Conservation (phyloP, 1,140 invertebrate species). For the Drosophila ananassae region DNA sequence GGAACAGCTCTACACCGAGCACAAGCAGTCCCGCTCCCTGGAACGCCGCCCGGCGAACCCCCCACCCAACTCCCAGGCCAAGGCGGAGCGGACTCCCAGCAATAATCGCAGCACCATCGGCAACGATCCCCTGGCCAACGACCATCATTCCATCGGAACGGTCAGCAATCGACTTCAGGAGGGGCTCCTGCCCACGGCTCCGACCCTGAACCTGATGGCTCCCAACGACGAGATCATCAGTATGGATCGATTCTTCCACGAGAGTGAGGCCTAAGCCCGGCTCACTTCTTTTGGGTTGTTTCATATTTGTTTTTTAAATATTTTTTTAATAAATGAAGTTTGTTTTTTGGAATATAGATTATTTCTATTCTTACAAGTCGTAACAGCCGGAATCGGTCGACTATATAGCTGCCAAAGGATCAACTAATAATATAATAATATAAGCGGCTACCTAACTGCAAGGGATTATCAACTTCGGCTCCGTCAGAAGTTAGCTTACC, state of each 20-base stretch:
- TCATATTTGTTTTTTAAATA: background rate
- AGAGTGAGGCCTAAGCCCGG: constrained; percentile 48
- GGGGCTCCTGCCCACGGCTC: background rate
- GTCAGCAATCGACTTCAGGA: background rate
- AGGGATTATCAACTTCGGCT: no score
- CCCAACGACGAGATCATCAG: constrained; percentile 43
- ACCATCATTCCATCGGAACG: background rate
- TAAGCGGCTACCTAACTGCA: no score
- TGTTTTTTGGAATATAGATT: no score
- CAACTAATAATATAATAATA: no score
- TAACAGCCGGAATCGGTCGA: no score
- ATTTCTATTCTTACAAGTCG: no score
- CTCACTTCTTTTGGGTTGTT: background rate
- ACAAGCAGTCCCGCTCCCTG: background rate
- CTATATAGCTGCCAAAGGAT: no score
- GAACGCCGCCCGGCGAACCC: background rate
- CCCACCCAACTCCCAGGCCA: constrained; percentile 4
- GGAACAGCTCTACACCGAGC: constrained; percentile 43
- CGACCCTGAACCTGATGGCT: constrained; percentile 30
- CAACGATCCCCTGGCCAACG: background rate
- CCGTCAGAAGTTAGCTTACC: no score
- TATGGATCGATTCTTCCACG: constrained; percentile 46
- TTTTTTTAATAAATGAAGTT: background rate
- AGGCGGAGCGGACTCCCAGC: background rate
- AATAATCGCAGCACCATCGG: constrained; percentile 1